Evolutionary conservation across 2,113 vertebrate genomes (phyloP), one percentile per base, ranked within the genome.

Genomic region (Speoplatyrhinus poulsoni): DNA sequence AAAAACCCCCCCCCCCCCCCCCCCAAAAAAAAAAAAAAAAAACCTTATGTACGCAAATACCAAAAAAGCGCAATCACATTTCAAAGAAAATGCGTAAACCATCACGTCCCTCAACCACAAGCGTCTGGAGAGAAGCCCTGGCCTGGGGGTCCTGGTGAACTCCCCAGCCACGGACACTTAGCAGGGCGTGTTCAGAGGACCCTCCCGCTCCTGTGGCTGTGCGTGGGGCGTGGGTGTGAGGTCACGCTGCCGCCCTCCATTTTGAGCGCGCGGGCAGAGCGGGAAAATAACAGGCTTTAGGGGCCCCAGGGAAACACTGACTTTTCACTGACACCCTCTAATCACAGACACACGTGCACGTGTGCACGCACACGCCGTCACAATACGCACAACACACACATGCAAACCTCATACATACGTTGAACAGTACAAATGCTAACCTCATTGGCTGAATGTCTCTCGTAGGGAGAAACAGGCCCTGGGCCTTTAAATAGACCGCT

Each of bases 281-380:
- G 70, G 76, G 75, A 71, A 89, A 89, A 89, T 89, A 79, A 90
- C 89, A 90, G 89, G 86, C 85, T 64, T 65, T 60, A 52, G 1
- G 7, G 73, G 72, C 76, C 76, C 16, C 36, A 55, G 69, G 76
- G 74, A 59, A 73, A 56, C 55, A 26, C 41, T 48, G 49, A 36
- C 4, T 32, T 4, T 16, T 15, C 53, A 71, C 70, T 73, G 69
- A 67, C 82, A 83, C 81, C 86, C 86, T 89, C 71, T 89, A 89
- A 90, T 90, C 86, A 89, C 82, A 55, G 72, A 6, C 64, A 41
- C 50, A 66, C 49, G 33, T 56, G 54, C 54, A 53, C 62, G 52
- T 3, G 19, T 15, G 69, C n/a, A 54, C 52, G 32, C 1, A 57
- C 57, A 60, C 26, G 9, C 19, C 33, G 17, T 63, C 53, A 17